Conservation (phyloP, 2,113 vertebrate genomes). For the Laticauda colubrina region DNA sequence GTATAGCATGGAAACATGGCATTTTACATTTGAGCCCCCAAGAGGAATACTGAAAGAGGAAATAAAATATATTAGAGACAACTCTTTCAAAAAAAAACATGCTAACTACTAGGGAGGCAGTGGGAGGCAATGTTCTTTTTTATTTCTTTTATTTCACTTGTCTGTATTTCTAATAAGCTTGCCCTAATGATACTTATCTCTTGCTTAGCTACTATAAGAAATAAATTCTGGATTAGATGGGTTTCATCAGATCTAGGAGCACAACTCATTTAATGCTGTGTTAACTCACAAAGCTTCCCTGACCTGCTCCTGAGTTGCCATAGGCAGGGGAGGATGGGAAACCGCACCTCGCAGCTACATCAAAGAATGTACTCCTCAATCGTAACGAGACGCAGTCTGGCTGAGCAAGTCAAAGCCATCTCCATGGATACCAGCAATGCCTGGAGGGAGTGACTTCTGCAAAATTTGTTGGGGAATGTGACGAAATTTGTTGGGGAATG, state of each 20-base stretch:
- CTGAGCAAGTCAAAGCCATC: too few species aligned
- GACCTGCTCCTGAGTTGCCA: too few species aligned
- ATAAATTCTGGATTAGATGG: background rate
- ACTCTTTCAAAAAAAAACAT: slow-evolving; percentile 39
- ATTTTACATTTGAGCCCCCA: slow-evolving; percentile 55
- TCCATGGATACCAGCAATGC: too few species aligned
- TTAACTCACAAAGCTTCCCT: too few species aligned
- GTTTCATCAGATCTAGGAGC: background rate
- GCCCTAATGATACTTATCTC: background rate
- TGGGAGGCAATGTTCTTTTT: slow-evolving; percentile 1
- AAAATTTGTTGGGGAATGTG: too few species aligned
- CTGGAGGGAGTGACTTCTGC: too few species aligned
- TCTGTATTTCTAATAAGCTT: background rate
- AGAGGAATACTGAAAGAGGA: slow-evolving; percentile 61
- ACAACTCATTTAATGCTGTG: background rate
- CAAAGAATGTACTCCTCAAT: too few species aligned
- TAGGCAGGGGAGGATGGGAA: too few species aligned
- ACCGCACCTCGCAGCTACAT: too few species aligned
- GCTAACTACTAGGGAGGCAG: slow-evolving; percentile 27
- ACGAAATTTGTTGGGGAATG: too few species aligned
- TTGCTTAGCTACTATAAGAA: background rate
- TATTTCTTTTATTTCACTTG: background rate
- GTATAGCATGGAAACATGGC: slow-evolving; percentile 48
- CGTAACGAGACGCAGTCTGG: too few species aligned
- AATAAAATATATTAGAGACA: slow-evolving; percentile 51